Evolutionary conservation across 2,888 invertebrate species (phyloP), one percentile per base, ranked within the genome.

Genomic region (Eulithis prunata): DNA sequence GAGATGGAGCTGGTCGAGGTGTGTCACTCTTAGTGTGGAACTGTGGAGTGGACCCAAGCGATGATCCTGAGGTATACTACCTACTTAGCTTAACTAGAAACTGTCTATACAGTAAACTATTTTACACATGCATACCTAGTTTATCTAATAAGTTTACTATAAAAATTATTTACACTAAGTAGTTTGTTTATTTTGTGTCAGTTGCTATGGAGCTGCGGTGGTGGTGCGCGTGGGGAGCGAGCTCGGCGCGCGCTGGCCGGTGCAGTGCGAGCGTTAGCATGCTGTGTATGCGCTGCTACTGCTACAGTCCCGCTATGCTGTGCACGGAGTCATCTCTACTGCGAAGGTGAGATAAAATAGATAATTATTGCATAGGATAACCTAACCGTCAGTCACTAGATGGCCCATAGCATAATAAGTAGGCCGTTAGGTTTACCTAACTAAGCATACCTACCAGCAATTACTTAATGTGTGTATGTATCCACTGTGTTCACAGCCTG

Each of bases 151-250:
- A 21, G 21, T 21, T 21, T 21, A 21, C 21, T 21, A 21, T 21
- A 21, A 21, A 21, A 21, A 21, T 21, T 21, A 21, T 21, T 21
- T 21, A 21, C 21, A 21, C 21, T 21, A 21, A 21, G 21, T 21
- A 21, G 21, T 21, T 21, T 21, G 21, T 21, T 21, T 21, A 21
- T 21, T 21, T 21, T 32, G 32, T 47, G 12, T 0, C 75, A 92
- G 92, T 66, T 92, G 54, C 77, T 91, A 0, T 92, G 91, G 91
- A 90, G 90, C 49, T 88, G 88, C 28, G 91, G 91, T 0, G 92
- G 92, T 0, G 91, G 91, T 0, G 75, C 83, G 0, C 80, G 90
- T 0, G 90, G 91, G 0, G 92, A 92, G 83, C 76, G 77, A 13
- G 78, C 92, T 0, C 83, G 91, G 0, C 85, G 91, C 6, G 91